Conservation (phyloP, 2,888 invertebrate species). For the Drosophila formosana region DNA sequence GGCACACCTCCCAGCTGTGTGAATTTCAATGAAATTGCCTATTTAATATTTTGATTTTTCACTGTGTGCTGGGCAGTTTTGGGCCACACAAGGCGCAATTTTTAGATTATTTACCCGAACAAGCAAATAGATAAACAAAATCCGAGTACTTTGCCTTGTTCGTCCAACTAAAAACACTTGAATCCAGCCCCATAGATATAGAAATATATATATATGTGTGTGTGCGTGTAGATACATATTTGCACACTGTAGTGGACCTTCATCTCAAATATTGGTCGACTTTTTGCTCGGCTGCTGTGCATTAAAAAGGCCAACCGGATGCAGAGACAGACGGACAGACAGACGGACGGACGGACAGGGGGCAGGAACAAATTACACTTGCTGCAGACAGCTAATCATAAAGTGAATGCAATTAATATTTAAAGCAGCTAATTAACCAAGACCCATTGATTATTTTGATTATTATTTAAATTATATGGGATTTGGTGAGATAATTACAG, state of each 20-base stretch:
- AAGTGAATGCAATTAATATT: not conserved
- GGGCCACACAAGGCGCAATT: constrained; percentile 57
- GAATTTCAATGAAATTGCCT: constrained; percentile 30
- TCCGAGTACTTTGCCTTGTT: constrained; percentile 26
- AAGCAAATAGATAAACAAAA: constrained; percentile 60
- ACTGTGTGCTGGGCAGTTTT: constrained; percentile 34
- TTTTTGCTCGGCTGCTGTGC: constrained; percentile 30
- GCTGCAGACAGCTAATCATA: constrained; percentile 10
- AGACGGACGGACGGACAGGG: not conserved
- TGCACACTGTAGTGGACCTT: constrained; percentile 50
- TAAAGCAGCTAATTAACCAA: not conserved
- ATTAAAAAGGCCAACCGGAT: constrained; percentile 12
- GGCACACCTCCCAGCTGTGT: constrained; percentile 23
- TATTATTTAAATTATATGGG: constrained; percentile 17
- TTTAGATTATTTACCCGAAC: constrained; percentile 56
- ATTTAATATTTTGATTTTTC: constrained; percentile 14
- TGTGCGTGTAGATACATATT: constrained; percentile 40
- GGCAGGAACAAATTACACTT: constrained; percentile 10
- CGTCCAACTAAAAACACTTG: constrained; percentile 43
- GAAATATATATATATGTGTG: constrained; percentile 8
- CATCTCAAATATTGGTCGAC: constrained; percentile 43
- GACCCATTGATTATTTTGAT: constrained; percentile 25
- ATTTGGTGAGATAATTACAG: constrained; percentile 26
- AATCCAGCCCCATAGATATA: constrained; percentile 9
- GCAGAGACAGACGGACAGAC: not conserved